Evolutionary conservation across 2,888 invertebrate species (phyloP).

Genomic region (Venusia cambrica): DNA sequence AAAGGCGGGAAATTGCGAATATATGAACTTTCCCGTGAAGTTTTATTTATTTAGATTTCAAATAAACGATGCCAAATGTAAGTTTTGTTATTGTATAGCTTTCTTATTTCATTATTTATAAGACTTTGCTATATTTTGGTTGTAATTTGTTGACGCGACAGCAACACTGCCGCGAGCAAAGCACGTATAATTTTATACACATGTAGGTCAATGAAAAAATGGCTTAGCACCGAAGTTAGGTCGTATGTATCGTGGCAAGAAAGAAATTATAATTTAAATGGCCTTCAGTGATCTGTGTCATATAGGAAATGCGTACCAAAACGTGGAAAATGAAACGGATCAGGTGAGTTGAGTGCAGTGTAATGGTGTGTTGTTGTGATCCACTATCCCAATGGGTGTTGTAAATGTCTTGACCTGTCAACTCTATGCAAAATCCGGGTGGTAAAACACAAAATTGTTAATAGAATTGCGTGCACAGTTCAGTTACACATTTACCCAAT

Average conservation of each 20-base stretch:
- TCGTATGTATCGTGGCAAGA: conserved; percentile 78
- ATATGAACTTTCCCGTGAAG: conserved; percentile 9
- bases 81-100: conserved; percentile 28
- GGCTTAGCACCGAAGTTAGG: conserved; percentile 73
- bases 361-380: conserved; percentile 57
- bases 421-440: conserved; percentile 71
- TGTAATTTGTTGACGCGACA: conserved; percentile 36
- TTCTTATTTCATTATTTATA: not conserved
- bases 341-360: conserved; percentile 63
- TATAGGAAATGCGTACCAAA: conserved; percentile 76
- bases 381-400: conserved; percentile 61
- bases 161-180: conserved; percentile 69
- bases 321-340: conserved; percentile 77
- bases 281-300: conserved; percentile 81
- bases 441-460: conserved; percentile 49
- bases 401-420: conserved; percentile 75
- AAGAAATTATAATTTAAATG: conserved; percentile 79
- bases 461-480: conserved; percentile 45
- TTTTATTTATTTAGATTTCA: conserved; percentile 5
- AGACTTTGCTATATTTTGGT: conserved; percentile 9
- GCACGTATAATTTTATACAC: conserved; percentile 73
- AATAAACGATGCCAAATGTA: conserved; percentile 31
- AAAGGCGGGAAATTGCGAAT: conserved; percentile 31
- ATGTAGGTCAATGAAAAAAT: conserved; percentile 81
- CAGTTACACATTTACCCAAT: conserved; percentile 13